Evolutionary conservation across 1,140 invertebrate species (phyloP).

Genomic region (Zaprionus inermis): DNA sequence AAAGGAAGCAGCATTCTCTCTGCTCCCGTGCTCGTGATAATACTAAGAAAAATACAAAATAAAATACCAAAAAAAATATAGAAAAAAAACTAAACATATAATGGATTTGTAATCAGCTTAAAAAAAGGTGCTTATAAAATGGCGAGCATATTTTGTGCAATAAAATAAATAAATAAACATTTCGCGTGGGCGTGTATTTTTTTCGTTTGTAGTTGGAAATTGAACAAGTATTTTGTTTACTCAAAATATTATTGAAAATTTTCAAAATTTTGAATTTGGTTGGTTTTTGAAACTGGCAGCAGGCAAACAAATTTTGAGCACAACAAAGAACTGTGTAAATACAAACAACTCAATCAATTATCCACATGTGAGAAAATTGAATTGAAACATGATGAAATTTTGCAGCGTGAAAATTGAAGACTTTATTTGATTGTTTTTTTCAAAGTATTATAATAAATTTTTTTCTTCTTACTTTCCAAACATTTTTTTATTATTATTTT

Average conservation of each 20-base stretch:
- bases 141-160: background rate
- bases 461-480: no score
- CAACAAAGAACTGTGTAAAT: background rate
- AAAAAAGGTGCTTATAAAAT: constrained; percentile 4
- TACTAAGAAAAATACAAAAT: background rate
- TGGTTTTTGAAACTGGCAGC: background rate
- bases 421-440: background rate
- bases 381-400: background rate
- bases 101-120: background rate
- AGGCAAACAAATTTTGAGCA: background rate
- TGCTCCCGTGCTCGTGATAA: background rate
- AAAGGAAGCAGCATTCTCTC: constrained; percentile 38
- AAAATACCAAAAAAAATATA: background rate
- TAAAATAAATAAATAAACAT: background rate
- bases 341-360: constrained; percentile 3
- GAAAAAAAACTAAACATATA: background rate
- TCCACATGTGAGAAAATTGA: background rate
- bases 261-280: background rate
- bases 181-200: background rate
- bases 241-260: constrained; percentile 3
- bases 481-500: no score
- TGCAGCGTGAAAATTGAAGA: background rate
- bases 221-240: background rate
- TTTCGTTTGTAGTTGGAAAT: background rate
- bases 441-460: no score